Percentiles rank a stretch among this genome's conserved stretches.
Evolutionary conservation across 2,113 vertebrate genomes (phyloP).

Genomic region (Lampris megalopsis): DNA sequence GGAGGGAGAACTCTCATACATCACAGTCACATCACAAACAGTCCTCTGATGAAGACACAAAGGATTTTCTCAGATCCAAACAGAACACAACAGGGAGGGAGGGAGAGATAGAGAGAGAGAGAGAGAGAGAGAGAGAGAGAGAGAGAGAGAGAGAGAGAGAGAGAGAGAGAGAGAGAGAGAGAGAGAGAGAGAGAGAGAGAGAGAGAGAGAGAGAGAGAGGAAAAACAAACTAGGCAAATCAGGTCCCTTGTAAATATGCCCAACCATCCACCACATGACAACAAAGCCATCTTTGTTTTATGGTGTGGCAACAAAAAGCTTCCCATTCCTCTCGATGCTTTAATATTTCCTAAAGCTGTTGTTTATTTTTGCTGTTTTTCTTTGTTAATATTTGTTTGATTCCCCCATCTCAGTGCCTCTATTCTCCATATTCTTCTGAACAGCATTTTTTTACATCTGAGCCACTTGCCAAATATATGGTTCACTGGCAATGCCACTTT

Average conservation of each 20-base stretch:
- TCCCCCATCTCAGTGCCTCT: constrained; percentile 1
- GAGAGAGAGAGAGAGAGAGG: constrained; percentile 11
- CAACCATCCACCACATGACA: constrained; percentile 34
- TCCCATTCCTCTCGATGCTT: constrained; percentile 37
- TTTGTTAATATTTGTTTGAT: constrained; percentile 32
- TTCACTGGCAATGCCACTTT: no score
- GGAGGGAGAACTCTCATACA: constrained; percentile 48
- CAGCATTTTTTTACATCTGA: constrained; percentile 37
- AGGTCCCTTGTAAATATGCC: constrained; percentile 51
- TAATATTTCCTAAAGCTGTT: constrained; percentile 21
- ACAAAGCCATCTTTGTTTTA: constrained; percentile 36
- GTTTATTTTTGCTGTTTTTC: constrained; percentile 36
- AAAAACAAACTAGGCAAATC: constrained; percentile 68
- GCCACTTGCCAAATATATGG: background rate
- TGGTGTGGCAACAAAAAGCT: constrained; percentile 41
- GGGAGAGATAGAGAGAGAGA: constrained; percentile 34
- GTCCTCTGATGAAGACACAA: constrained; percentile 57
- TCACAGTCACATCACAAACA: constrained; percentile 44
- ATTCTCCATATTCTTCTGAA: constrained; percentile 28
- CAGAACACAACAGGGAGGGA: constrained; percentile 54
- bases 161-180: constrained; percentile 33
- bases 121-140: constrained; percentile 40
- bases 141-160: constrained; percentile 37
- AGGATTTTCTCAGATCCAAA: constrained; percentile 58
- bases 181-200: constrained; percentile 33